A percentile compares a stretch with the other conserved stretches of the same genome.
These are phyloP conservation scores for Enoplolaimus lenunculus DNA, from an alignment of 2,888 invertebrate species.

Conservation along the genomic window DNA sequence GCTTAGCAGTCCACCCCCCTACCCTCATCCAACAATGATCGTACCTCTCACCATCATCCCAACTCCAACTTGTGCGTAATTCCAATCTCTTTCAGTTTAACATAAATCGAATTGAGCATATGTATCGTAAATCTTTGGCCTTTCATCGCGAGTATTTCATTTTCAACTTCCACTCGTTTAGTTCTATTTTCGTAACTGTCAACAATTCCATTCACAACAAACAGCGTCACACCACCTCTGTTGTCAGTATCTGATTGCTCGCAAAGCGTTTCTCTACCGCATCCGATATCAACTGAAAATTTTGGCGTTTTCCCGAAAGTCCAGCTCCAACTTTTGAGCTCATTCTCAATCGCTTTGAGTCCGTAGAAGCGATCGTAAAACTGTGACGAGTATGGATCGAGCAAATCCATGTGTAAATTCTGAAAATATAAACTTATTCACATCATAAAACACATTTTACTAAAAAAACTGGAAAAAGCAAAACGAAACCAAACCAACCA, in stretches of 20 bases:
- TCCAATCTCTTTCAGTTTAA: not conserved
- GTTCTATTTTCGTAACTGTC: not conserved
- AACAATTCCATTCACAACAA: not conserved
- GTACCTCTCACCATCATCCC: too few species aligned
- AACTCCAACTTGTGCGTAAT: too few species aligned
- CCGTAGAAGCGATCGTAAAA: conserved; percentile 75
- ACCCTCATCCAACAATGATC: too few species aligned
- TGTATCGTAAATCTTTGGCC: not conserved
- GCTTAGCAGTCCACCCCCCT: too few species aligned
- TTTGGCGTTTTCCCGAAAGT: conserved; percentile 65
- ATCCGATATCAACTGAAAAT: not conserved
- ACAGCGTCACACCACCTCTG: not conserved
- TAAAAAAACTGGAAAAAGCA: too few species aligned
- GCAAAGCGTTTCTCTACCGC: not conserved
- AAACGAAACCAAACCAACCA: too few species aligned
- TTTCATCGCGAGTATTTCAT: not conserved
- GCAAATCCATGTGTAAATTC: not conserved
- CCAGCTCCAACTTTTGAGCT: conserved; percentile 71
- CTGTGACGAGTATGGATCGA: conserved; percentile 37
- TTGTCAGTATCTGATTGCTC: not conserved
- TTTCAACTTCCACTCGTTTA: not conserved
- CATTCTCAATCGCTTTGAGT: conserved; percentile 52
- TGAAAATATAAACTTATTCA: conserved; percentile 2
- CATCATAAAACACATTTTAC: too few species aligned
- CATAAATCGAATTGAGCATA: not conserved